Conservation (phyloP, 2,888 invertebrate species). For the Anthophora plumipes region DNA sequence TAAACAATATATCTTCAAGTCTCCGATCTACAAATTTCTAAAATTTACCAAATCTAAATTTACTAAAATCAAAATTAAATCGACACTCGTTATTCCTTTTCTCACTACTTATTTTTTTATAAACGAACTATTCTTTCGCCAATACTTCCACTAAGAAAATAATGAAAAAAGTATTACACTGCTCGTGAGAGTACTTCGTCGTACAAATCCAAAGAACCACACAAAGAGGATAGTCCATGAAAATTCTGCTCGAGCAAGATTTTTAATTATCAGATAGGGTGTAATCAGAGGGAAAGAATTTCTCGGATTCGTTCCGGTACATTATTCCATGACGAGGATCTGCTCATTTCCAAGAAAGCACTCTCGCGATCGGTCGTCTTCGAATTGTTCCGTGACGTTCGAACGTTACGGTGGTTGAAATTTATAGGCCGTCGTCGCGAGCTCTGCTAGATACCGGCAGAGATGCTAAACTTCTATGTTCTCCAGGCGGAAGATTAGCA, state of each 20-base stretch:
- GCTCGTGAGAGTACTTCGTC: no score
- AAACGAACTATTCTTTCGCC: no score
- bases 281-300: not conserved
- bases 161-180: no score
- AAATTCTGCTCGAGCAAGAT: not conserved
- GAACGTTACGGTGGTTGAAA: slow-evolving; percentile 50
- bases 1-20: no score
- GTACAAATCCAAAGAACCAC: not conserved
- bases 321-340: not conserved
- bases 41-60: no score
- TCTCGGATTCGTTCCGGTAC: not conserved
- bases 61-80: no score
- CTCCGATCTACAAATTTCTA: no score
- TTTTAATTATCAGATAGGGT: slow-evolving; percentile 26
- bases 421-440: slow-evolving; percentile 47
- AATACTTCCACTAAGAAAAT: no score
- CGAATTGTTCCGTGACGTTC: slow-evolving; percentile 32
- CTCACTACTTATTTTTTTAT: no score
- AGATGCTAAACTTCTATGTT: slow-evolving; percentile 32
- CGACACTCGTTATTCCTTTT: no score
- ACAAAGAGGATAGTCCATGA: not conserved
- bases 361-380: slow-evolving; percentile 4
- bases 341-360: slow-evolving; percentile 29
- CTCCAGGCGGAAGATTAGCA: slow-evolving; percentile 43
- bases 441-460: slow-evolving; percentile 2